These are phyloP conservation scores for Dromococcyx pavoninus DNA, from an alignment of 2,797 vertebrate species.

Conservation along the genomic window DNA sequence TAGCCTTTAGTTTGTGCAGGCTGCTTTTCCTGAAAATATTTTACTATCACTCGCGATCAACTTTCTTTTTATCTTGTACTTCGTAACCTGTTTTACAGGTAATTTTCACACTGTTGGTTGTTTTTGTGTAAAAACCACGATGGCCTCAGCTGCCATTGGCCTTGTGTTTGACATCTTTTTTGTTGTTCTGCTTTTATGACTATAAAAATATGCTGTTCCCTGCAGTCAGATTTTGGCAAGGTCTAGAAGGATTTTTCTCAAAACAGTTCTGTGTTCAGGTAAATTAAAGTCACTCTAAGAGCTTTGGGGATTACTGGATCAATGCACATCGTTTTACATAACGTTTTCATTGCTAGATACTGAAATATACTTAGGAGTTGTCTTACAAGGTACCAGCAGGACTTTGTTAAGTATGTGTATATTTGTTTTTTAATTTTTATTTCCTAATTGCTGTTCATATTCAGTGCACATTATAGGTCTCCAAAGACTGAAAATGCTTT, in stretches of 20 bases:
- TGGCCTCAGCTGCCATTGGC: slow-evolving; percentile 4
- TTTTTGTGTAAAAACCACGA: slow-evolving; percentile 35
- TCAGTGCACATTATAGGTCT: slow-evolving; percentile 61
- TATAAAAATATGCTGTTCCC: slow-evolving; percentile 52
- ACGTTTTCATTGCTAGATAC: slow-evolving; percentile 50
- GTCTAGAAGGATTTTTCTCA: slow-evolving; percentile 61
- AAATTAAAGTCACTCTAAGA: slow-evolving; percentile 61
- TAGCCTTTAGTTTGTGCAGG: neutral
- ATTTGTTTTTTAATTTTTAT: slow-evolving; percentile 26
- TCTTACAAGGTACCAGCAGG: slow-evolving; percentile 6
- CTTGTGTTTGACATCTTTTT: slow-evolving; percentile 43
- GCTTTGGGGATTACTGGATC: slow-evolving; percentile 60
- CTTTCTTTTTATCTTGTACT: slow-evolving; percentile 16
- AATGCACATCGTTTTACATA: slow-evolving; percentile 46
- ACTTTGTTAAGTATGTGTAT: neutral
- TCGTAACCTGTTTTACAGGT: neutral
- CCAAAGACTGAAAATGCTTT: slow-evolving; percentile 62
- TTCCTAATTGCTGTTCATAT: slow-evolving; percentile 46
- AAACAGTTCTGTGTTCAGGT: slow-evolving; percentile 46
- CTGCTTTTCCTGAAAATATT: slow-evolving; percentile 14
- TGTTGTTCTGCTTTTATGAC: slow-evolving; percentile 57
- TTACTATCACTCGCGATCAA: neutral
- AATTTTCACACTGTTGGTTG: slow-evolving; percentile 29
- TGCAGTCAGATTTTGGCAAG: slow-evolving; percentile 53
- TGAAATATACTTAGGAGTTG: slow-evolving; percentile 49